Evolutionary conservation across 2,113 vertebrate genomes (phyloP), one percentile per base, ranked within the genome.

Genomic region (Cheirogaleus medius): DNA sequence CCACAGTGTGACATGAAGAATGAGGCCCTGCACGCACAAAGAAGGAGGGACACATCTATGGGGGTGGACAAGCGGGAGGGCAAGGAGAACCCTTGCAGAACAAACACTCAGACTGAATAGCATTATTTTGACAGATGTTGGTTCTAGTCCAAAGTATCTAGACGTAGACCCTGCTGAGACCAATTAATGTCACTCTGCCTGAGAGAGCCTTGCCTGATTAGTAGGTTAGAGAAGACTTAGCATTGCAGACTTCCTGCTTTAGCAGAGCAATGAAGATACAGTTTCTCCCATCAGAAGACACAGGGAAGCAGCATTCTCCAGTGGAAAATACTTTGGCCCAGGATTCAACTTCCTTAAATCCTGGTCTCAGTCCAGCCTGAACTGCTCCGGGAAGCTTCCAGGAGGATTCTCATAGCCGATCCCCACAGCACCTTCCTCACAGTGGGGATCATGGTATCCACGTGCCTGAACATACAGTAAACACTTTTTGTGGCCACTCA

Each of bases 31-130:
- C 7, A 18, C 4, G 6, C 9, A 20, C 21, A 5, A 3, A 71
- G 15, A 15, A 9, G 9, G 29, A 52, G 7, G 27, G 37, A 27
- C 0, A 1, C 1, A 2, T 56, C 20, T 4, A 8, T 2, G 20
- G 10, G 1, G 3, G 25, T 5, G 37, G 18, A 8, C 11, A 6
- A 4, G 0, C 3, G 27, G 34, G 3, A 34, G 23, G n/a, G 12
- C 17, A 27, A 10, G 10, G 56, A 68, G 32, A 85, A 49, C 12
- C 20, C 54, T 68, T 78, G 63, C n/a, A 60, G 37, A 96, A 39
- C 29, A 63, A 12, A 60, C 6, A 18, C 4, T 29, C 13, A 5
- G 11, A 27, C 47, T 47, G 39, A 64, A 66, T 29, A 44, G 17
- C 37, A 6, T 54, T 63, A 8, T 76, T 81, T 49, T 13, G 7